phyloP scores from a whole-genome alignment of 1,140 invertebrate genomes.

The Ladona fulva region DNA sequence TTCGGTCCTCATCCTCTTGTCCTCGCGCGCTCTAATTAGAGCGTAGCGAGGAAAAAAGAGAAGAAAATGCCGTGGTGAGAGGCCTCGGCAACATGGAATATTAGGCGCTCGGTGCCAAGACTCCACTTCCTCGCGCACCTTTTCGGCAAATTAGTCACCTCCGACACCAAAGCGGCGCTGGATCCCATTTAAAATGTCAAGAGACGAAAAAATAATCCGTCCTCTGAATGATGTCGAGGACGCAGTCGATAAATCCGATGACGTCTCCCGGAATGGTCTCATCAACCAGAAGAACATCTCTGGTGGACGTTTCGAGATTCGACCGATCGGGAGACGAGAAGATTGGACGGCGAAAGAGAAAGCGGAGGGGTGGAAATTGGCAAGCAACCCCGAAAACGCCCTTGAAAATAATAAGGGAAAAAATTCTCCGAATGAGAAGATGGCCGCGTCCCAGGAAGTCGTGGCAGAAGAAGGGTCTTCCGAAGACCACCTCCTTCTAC shows the following conservation, averaged over 20 bases:
- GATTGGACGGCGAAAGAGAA: not conserved
- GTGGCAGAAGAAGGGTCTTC: not conserved
- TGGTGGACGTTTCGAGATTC: no score
- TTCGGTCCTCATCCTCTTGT: not conserved
- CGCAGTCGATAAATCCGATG: no score
- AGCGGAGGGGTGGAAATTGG: not conserved
- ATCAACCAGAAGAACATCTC: no score
- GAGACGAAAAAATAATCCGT: no score
- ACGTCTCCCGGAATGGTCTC: no score
- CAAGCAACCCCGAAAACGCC: not conserved
- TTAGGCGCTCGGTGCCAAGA: no score
- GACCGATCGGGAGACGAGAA: not conserved
- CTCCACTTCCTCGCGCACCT: no score
- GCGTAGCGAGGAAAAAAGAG: not conserved
- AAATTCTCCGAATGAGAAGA: not conserved
- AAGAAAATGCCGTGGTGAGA: not conserved
- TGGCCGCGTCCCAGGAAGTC: not conserved
- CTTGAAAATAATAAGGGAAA: conserved; percentile 9
- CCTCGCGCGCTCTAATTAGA: not conserved
- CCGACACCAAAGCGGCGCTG: no score
- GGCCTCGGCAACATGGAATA: no score
- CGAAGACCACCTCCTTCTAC: not conserved
- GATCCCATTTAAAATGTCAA: no score
- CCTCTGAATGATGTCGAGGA: no score
- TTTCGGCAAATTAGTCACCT: no score